phyloP scores from a whole-genome alignment of 2,888 invertebrate species.

The Drosophila paramelanica region DNA sequence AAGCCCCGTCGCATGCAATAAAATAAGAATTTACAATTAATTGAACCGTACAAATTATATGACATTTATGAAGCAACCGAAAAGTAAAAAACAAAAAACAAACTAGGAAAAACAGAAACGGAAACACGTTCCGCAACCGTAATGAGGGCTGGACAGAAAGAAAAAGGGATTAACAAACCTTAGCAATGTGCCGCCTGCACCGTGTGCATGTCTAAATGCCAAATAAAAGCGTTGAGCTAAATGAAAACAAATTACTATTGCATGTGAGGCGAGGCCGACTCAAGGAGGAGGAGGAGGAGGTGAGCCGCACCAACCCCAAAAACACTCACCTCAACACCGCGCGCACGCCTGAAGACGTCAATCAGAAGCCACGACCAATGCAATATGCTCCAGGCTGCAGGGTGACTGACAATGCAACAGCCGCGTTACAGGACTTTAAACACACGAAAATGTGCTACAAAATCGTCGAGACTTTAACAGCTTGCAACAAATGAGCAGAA shows the following conservation, averaged over 20 bases:
- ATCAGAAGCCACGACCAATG: conserved; percentile 24
- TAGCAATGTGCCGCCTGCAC: conserved; percentile 41
- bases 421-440: conserved; percentile 5
- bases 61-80: conserved; percentile 74
- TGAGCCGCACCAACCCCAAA: conserved; percentile 10
- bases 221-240: conserved; percentile 79
- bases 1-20: conserved; percentile 46
- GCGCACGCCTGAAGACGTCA: too few relatives aligned
- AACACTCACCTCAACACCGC: conserved; percentile 1
- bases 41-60: conserved; percentile 73
- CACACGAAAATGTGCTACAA: conserved; percentile 4
- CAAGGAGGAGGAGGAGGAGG: conserved; percentile 12
- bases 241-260: conserved; percentile 81
- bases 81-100: too few relatives aligned
- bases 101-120: not conserved
- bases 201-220: conserved; percentile 77
- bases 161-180: conserved; percentile 58
- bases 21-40: conserved; percentile 58
- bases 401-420: conserved; percentile 34
- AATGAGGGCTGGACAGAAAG: conserved; percentile 24
- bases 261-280: conserved; percentile 57
- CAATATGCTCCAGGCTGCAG: conserved; percentile 59
- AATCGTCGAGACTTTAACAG: conserved; percentile 11
- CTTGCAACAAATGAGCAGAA: conserved; percentile 11
- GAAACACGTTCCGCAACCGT: conserved; percentile 43